Base-by-base conservation (phyloP, 1,140 invertebrate species). In the Heliconius melpomene region DNA sequence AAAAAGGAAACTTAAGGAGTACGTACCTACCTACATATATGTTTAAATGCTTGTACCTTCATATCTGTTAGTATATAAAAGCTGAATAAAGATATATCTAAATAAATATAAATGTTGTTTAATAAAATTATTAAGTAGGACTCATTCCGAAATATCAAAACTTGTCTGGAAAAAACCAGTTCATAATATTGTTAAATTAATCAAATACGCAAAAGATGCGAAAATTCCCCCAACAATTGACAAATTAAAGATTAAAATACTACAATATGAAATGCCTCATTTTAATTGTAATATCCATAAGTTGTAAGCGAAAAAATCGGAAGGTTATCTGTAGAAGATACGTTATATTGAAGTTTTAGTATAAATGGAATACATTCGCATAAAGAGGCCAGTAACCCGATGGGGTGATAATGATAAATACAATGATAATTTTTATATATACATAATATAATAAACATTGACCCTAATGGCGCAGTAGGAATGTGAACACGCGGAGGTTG, bases 311-410 rank as follows among this genome's bases (percentile, higher is more conserved):
- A 66, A 66, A 36, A 66, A 26, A 70, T 32, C 9, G 57, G n/a
- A 79, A 79, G 77, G 77, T 79, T 79, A 79, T 79, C 77, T 74
- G 23, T 54, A 40, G 26, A 36, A 74, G 75, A 77, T 77, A 77
- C 38, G 60, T 1, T 77, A 77, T 50, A 71, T 77, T 70, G 38
- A 23, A 71, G 26, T 77, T 77, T 70, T 46, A 66, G 23, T 26
- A 16, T 66, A 23, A 66, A n/a, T 66, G 9, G 57, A 29, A 76
- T 36, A 77, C 57, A 71, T 70, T 77, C 75, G 75, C 52, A 74
- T 78, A 72, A 36, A 73, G 78, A 75, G 78, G 78, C 75, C 74
- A 71, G 18, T 52, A 50, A 79, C 78, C 78, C 54, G 78, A 75
- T 79, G 40, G 32, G 73, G 60, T 75, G 78, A 75, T 75, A 75